Percentiles rank a stretch among this genome's conserved stretches.
Conservation (phyloP, 2,113 vertebrate species). For the Notothenia coriiceps region DNA sequence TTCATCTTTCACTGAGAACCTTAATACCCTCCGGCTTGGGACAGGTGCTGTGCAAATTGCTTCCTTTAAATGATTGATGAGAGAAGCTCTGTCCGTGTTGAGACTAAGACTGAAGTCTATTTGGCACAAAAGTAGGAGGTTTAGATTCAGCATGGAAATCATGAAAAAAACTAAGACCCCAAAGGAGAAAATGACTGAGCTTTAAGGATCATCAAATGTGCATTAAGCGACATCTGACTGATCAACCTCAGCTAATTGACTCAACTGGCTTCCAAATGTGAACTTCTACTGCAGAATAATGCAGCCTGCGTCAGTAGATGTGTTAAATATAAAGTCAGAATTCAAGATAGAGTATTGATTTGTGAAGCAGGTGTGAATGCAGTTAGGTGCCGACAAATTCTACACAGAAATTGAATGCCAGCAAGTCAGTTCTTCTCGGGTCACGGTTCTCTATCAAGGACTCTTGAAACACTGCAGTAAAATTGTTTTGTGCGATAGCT, state of each 20-base stretch:
- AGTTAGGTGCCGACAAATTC: background rate
- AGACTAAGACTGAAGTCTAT: slow-evolving; percentile 39
- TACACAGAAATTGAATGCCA: background rate
- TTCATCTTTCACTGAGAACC: slow-evolving; percentile 49
- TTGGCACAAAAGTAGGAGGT: slow-evolving; percentile 24
- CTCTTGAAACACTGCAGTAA: background rate
- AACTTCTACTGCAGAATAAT: background rate
- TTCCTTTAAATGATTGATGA: slow-evolving; percentile 77
- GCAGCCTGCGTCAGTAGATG: background rate
- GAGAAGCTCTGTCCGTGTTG: slow-evolving; percentile 36
- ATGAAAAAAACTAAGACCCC: background rate
- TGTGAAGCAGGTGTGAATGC: background rate
- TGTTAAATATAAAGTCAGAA: background rate
- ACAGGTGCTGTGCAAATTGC: slow-evolving; percentile 77
- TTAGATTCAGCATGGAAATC: slow-evolving; percentile 3
- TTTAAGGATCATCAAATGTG: slow-evolving; percentile 16
- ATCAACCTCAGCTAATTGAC: slow-evolving; percentile 12
- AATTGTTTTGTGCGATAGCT: background rate
- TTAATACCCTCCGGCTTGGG: slow-evolving; percentile 71
- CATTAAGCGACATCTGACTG: slow-evolving; percentile 21
- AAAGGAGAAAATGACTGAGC: background rate
- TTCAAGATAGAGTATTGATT: background rate
- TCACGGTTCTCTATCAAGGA: background rate
- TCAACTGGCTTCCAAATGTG: slow-evolving; percentile 5
- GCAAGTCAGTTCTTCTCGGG: background rate